Evolutionary conservation across 1,140 invertebrate species (phyloP).

Genomic region (Heliconius nattereri): DNA sequence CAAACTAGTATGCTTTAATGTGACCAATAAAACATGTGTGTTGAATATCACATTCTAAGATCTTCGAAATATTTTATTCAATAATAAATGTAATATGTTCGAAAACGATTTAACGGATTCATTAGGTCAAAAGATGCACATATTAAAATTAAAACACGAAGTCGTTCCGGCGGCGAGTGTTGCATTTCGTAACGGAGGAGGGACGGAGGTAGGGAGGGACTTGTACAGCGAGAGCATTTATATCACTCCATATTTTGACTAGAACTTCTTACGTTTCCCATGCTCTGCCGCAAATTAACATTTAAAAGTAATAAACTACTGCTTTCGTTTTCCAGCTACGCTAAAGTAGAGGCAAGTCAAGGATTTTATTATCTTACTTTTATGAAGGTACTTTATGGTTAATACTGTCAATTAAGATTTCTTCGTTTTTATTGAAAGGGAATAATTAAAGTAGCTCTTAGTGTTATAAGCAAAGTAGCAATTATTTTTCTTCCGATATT

Average conservation of each 20-base stretch:
- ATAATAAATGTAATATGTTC: constrained; percentile 28
- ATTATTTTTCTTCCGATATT: constrained; percentile 10
- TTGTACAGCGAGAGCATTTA: constrained; percentile 26
- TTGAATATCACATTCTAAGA: constrained; percentile 16
- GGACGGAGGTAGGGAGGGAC: background rate
- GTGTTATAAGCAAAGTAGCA: constrained; percentile 29
- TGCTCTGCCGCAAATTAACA: constrained; percentile 37
- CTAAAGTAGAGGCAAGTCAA: constrained; percentile 39
- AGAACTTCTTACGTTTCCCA: constrained; percentile 16
- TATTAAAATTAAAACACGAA: constrained; percentile 34
- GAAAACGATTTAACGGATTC: constrained; percentile 26
- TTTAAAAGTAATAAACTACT: constrained; percentile 43
- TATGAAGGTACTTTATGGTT: constrained; percentile 42
- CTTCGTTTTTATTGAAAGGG: constrained; percentile 35
- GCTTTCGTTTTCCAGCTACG: constrained; percentile 35
- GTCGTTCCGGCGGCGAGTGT: constrained; percentile 15
- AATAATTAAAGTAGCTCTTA: constrained; percentile 38
- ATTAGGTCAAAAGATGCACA: constrained; percentile 38
- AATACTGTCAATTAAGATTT: constrained; percentile 41
- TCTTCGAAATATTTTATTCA: constrained; percentile 23
- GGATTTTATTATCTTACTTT: constrained; percentile 42
- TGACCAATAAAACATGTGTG: constrained; percentile 32
- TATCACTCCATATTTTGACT: constrained; percentile 23
- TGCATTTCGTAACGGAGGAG: constrained; percentile 28
- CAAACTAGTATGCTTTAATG: constrained; percentile 32